Base-by-base conservation (phyloP, 2,888 invertebrate species). In the Noctua janthe region DNA sequence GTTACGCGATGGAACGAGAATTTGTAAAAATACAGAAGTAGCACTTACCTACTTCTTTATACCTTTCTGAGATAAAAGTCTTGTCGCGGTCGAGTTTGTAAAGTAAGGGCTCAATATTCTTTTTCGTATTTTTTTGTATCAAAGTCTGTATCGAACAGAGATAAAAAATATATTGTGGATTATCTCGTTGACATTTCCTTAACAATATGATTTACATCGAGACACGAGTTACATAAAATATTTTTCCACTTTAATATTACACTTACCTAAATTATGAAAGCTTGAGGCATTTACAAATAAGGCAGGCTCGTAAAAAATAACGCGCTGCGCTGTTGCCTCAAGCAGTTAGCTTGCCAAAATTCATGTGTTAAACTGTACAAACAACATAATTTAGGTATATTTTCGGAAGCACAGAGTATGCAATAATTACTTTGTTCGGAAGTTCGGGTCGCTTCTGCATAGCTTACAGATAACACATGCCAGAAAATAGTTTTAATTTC, bases 241-340 rank as follows among this genome's bases (percentile, higher is more conserved):
- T 69, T 72, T 59, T 56, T 62, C 67, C 5, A 54, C 13, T 20
- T 29, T 17, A 29, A 6, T 80, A 29, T 66, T 49, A 51, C 3
- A 70, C 39, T 51, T 20, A 29, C 47, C 23, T n/a, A 35, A 71
- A 23, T 76, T 71, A 51, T 39, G 3, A 81, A 76, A 66, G 20
- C 51, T 43, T 1, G 49, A 56, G 39, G 66, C n/a, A 35, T 35
- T 66, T 7, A 13, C n/a, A 59, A 83, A 71, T 59, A 83, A 20
- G 8, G n/a, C 5, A 20, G 47, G 35, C 54, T 66, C 35, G 13
- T 59, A 49, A 66, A 35, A 43, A 71, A 47, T 51, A 82, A 11
- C 49, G n/a, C 49, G n/a, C 29, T 35, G 20, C 49, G 29, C n/a
- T 35, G 20, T 17, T 56, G 13, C 49, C 39, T 35, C 20, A 2